Evolutionary conservation across 2,888 invertebrate species (phyloP), one percentile per base, ranked within the genome.

Genomic region (Agrilus mali): DNA sequence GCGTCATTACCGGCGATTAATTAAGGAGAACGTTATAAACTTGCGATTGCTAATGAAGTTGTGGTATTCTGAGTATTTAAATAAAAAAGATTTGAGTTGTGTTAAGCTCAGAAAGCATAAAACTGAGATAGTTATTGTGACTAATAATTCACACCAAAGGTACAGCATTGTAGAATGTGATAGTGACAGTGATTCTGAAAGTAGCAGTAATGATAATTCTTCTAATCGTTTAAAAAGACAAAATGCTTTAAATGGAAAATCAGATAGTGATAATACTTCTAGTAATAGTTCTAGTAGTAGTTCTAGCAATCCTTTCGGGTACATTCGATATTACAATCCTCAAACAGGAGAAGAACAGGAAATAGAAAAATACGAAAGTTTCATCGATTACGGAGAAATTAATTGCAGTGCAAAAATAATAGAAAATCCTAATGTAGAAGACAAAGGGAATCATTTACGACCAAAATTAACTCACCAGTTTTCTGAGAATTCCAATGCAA

Each of bases 1-100:
- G 36, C 80, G 80, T 61, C 80, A 80, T 65, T 86, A 84, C 63
- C 80, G 82, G 49, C 77, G 77, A 59, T 74, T 85, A 45, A 82
- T 87, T 32, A 79, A 78, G 61, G 75, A 77, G 61, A 82, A 80
- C 59, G 68, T 80, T 12, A 78, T 88, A 48, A 79, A 78, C 10
- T 71, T 80, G 47, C 75, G 78, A 57, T 73, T 87, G 60, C 70
- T 88, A 45, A 83, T 86, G 63, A 76, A 80, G 59, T 69, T 88
- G 40, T 69, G 88, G 39, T 86, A 88, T 60, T 67, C 72, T 3
- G 72, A 78, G 61, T 73, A 75, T 47, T 63, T 74, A 16, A 69
- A 71, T 55, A 67, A 68, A 53, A 70, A 70, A 55, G 72, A 76
- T 60, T 56, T 72, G 47, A 68, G 67, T 44, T 54, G 63, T 43